Evolutionary conservation across 1,140 invertebrate species (phyloP).

Genomic region (Drosophila sp.): DNA sequence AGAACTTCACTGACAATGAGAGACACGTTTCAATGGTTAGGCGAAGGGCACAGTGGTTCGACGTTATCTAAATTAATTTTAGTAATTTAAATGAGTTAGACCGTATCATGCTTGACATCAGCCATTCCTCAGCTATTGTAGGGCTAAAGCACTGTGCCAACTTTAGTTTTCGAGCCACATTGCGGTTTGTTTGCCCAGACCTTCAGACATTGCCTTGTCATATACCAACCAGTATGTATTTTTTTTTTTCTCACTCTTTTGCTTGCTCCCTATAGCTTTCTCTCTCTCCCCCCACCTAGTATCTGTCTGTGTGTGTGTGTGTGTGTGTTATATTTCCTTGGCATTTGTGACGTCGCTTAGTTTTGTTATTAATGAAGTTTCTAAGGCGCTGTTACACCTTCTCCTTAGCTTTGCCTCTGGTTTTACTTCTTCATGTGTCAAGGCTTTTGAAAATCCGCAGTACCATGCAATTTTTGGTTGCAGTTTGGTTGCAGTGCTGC

Average conservation of each 20-base stretch:
- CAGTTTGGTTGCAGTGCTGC: slow-evolving; percentile 20
- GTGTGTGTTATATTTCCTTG: slow-evolving; percentile 43
- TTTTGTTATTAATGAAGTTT: slow-evolving; percentile 77
- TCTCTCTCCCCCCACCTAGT: too few species aligned
- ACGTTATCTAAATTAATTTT: background rate
- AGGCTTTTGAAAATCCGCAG: slow-evolving; percentile 40
- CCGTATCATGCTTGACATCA: background rate
- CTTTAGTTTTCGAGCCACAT: slow-evolving; percentile 1
- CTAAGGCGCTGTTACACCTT: slow-evolving; percentile 57
- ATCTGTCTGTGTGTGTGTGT: background rate
- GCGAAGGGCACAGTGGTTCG: slow-evolving; percentile 25
- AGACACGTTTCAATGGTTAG: slow-evolving; percentile 37
- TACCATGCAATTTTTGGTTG: slow-evolving; percentile 44
- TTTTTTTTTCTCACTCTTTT: background rate
- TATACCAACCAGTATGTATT: slow-evolving; percentile 20
- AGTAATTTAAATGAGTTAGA: background rate
- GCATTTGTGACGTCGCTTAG: slow-evolving; percentile 55
- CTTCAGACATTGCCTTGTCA: slow-evolving; percentile 53
- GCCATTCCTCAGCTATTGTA: background rate
- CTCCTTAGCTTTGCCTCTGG: slow-evolving; percentile 19
- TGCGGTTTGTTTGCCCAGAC: slow-evolving; percentile 39
- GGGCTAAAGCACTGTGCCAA: background rate
- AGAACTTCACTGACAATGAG: slow-evolving; percentile 51
- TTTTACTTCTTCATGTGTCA: slow-evolving; percentile 32
- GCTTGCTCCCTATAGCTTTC: background rate